Conservation (phyloP, 2,113 vertebrate genomes). For the Illadopsis cleaveri region DNA sequence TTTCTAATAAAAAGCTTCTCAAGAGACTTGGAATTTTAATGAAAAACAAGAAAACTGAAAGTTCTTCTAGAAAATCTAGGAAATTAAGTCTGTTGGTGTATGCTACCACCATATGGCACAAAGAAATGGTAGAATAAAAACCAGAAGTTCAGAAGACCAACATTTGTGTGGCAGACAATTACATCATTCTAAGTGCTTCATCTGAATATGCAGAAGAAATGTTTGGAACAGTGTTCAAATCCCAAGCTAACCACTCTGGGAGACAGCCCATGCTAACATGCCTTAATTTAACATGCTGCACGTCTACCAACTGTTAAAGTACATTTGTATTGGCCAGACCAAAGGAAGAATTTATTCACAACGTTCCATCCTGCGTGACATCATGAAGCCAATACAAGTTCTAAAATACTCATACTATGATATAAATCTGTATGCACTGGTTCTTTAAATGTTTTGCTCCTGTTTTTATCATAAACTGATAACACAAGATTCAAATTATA, state of each 20-base stretch:
- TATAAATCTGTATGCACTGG: neutral
- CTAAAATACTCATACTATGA: neutral
- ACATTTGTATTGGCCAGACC: slow-evolving; percentile 32
- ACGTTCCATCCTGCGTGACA: neutral
- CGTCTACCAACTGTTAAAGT: slow-evolving; percentile 8
- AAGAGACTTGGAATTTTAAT: neutral
- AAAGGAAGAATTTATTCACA: slow-evolving; percentile 38
- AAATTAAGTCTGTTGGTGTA: neutral
- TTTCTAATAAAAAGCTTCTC: neutral
- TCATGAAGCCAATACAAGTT: neutral
- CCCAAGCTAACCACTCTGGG: slow-evolving; percentile 20
- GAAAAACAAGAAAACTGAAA: neutral
- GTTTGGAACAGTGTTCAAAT: neutral
- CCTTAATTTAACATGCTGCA: slow-evolving; percentile 21
- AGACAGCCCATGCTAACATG: slow-evolving; percentile 25
- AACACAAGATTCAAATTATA: neutral
- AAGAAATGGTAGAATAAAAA: neutral
- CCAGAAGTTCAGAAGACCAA: neutral
- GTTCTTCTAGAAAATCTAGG: neutral
- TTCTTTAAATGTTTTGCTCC: neutral
- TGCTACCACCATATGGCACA: neutral
- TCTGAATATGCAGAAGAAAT: slow-evolving; percentile 14
- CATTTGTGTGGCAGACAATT: neutral
- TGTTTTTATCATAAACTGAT: neutral
- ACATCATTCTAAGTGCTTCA: neutral